Percentiles rank a stretch among this genome's conserved stretches.
These are phyloP conservation scores for Eulemur albifrons DNA, from an alignment of 2,797 vertebrate genomes.

Conservation along the genomic window DNA sequence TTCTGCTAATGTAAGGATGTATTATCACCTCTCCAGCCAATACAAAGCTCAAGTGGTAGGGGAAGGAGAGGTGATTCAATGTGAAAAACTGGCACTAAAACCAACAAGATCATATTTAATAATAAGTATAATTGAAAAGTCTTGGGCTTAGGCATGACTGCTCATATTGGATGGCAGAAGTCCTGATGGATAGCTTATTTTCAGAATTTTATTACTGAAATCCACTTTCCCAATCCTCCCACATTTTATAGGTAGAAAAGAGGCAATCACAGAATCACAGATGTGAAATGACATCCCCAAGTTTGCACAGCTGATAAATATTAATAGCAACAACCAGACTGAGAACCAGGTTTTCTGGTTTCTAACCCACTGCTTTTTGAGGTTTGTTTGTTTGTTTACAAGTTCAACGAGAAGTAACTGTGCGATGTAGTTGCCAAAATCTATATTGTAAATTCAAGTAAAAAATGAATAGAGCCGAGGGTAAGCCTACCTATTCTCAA, in stretches of 20 bases:
- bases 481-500: not conserved
- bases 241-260: not conserved
- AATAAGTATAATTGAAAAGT: not conserved
- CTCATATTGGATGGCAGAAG: not conserved
- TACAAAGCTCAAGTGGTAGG: not conserved
- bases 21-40: not conserved
- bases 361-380: not conserved
- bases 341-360: not conserved
- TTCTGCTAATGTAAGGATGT: not conserved
- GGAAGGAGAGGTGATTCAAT: not conserved
- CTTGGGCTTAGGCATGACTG: not conserved
- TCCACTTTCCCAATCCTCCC: not conserved
- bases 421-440: not conserved
- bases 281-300: not conserved
- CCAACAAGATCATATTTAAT: not conserved
- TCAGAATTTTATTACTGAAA: not conserved
- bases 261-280: not conserved
- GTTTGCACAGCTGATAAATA: not conserved
- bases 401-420: not conserved
- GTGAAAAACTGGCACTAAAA: not conserved
- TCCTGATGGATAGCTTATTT: not conserved
- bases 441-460: not conserved
- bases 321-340: not conserved
- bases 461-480: not conserved
- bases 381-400: not conserved